Conservation (phyloP, 2,113 vertebrate genomes). For the Phaetusa simplex region DNA sequence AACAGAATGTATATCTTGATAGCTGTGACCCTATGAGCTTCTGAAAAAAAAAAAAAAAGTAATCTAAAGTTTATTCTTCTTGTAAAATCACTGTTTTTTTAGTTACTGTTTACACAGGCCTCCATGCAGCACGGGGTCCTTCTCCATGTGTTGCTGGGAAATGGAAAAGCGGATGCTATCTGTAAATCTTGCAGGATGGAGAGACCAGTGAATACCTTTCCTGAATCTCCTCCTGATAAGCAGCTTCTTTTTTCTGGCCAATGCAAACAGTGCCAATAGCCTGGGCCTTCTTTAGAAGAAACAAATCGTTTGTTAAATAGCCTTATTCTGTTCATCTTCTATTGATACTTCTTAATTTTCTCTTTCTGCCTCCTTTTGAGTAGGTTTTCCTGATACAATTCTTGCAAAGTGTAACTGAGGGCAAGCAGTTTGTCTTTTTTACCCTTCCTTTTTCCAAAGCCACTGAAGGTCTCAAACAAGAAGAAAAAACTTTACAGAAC, state of each 20-base stretch:
- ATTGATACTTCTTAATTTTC: neutral
- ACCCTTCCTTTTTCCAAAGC: neutral
- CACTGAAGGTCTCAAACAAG: constrained; percentile 15
- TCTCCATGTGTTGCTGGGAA: neutral
- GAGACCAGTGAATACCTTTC: neutral
- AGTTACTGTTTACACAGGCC: constrained; percentile 3
- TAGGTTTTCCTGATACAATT: neutral
- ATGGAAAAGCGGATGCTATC: neutral
- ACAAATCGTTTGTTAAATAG: neutral
- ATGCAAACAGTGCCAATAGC: neutral
- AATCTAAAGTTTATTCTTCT: constrained; percentile 52
- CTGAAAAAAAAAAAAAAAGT: neutral
- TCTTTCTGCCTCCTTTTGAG: neutral
- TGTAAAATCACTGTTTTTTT: neutral
- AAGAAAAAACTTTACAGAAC: constrained; percentile 44
- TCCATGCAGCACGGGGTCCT: neutral
- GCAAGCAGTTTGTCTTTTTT: neutral
- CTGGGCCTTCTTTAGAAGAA: neutral
- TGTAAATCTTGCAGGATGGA: neutral
- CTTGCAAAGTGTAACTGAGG: neutral
- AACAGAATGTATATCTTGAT: constrained; percentile 42
- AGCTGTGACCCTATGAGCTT: constrained; percentile 28
- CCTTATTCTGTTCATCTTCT: neutral
- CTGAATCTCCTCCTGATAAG: neutral
- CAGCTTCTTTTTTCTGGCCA: neutral